Evolutionary conservation across 92 coral and sea anemone genomes (phyloP).

Genomic region (Zoanthus gigantus): DNA sequence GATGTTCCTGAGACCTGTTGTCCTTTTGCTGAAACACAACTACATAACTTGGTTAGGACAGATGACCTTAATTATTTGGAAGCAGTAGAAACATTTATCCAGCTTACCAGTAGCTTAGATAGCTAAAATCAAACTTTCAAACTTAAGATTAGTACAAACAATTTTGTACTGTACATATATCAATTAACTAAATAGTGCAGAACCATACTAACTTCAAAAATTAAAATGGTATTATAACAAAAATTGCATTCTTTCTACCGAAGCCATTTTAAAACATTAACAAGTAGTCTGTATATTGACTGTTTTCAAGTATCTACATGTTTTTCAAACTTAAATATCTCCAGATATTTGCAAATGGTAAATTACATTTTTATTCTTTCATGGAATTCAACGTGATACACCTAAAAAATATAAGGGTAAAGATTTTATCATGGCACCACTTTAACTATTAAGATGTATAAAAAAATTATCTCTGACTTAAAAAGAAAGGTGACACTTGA

Average conservation of each 20-base stretch:
- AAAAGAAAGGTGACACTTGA: neutral
- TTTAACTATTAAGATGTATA: neutral
- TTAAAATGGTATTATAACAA: neutral
- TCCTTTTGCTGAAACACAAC: slow-evolving; percentile 36
- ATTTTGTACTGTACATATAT: neutral
- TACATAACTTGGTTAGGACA: slow-evolving; percentile 2
- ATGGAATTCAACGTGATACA: neutral
- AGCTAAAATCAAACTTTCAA: neutral
- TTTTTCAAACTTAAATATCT: no score
- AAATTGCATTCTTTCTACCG: neutral
- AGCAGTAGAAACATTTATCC: neutral
- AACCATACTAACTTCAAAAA: neutral
- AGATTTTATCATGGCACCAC: neutral
- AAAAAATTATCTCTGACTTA: no score
- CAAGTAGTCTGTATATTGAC: neutral
- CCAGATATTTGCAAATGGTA: no score
- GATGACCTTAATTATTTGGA: neutral
- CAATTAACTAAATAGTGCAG: neutral
- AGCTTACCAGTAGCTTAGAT: neutral
- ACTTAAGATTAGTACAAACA: neutral
- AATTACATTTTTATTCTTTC: no score
- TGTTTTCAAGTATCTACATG: neutral
- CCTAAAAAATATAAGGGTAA: neutral
- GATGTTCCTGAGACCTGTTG: slow-evolving; percentile 73
- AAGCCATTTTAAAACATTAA: neutral